These are phyloP conservation scores for Myocastor coypus DNA, from an alignment of 2,113 vertebrate species.

Conservation along the genomic window DNA sequence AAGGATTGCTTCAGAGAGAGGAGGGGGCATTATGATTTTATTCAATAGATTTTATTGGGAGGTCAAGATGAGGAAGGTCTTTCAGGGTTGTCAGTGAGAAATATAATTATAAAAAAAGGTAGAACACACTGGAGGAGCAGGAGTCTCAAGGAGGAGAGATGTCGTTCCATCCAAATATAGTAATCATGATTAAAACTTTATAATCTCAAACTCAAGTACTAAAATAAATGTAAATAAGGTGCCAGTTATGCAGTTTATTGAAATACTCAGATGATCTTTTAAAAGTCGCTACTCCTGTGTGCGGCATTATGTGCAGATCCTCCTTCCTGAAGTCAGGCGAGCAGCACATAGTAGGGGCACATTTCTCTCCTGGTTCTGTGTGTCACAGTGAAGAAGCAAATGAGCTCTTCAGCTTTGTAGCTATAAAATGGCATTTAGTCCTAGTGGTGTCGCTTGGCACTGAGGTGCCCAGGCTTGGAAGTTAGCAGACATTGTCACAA, in stretches of 20 bases:
- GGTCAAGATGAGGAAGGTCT: not conserved
- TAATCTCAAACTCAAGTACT: not conserved
- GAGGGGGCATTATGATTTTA: not conserved
- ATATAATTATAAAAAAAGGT: constrained; percentile 28
- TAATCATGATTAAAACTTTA: constrained; percentile 38
- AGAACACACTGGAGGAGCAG: not conserved
- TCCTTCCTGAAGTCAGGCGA: constrained; percentile 4
- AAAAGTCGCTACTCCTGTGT: not conserved
- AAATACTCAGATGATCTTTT: constrained; percentile 15
- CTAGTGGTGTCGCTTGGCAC: not conserved
- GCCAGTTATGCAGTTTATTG: not conserved
- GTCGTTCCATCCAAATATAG: not conserved
- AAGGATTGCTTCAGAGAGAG: not conserved
- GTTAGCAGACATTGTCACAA: not conserved
- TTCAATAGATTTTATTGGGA: not conserved
- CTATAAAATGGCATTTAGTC: constrained; percentile 20
- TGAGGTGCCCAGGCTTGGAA: not conserved
- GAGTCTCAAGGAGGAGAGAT: not conserved
- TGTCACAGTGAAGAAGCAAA: not conserved
- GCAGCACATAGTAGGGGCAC: not conserved
- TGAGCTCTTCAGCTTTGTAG: not conserved
- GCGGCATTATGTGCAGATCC: not conserved
- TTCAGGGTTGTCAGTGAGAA: not conserved
- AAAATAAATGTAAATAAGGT: constrained; percentile 38
- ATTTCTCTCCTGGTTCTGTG: not conserved